Evolutionary conservation across 2,888 invertebrate species (phyloP).

Genomic region (Cantharis nigra): DNA sequence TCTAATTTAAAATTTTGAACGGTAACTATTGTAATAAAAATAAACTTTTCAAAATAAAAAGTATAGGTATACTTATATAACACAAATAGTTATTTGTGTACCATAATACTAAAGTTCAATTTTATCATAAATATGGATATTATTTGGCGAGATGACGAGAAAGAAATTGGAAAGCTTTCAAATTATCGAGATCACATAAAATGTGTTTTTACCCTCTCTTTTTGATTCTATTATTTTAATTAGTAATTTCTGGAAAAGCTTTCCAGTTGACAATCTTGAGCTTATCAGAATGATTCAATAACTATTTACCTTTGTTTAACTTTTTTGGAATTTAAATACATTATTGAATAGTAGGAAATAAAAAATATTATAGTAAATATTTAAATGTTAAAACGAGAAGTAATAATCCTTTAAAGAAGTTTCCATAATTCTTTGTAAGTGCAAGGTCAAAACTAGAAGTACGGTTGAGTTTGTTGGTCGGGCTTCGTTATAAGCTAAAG

Average conservation of each 20-base stretch:
- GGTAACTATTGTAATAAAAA: too few species aligned
- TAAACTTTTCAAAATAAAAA: too few species aligned
- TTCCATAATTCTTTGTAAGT: slow-evolving; percentile 17
- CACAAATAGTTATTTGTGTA: too few species aligned
- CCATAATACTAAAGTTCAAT: too few species aligned
- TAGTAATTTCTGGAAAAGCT: not conserved
- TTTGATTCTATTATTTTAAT: not conserved
- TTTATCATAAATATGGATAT: too few species aligned
- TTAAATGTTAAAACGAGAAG: not conserved
- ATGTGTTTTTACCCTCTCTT: too few species aligned
- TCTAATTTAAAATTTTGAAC: too few species aligned
- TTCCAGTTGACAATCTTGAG: not conserved
- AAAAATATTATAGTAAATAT: not conserved
- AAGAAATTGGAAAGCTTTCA: not conserved
- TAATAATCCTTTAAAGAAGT: slow-evolving; percentile 3
- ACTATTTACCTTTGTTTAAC: not conserved
- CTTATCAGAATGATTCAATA: not conserved
- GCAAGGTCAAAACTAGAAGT: slow-evolving; percentile 25
- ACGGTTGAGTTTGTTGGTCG: slow-evolving; percentile 38
- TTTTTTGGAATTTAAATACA: not conserved
- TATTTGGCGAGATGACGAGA: too few species aligned
- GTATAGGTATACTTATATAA: too few species aligned
- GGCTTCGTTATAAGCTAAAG: slow-evolving; percentile 40
- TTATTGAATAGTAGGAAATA: not conserved
- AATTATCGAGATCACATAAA: not conserved